A percentile compares a stretch with the other conserved stretches of the same genome.
Conservation (phyloP, 2,888 invertebrate species). For the Tetanocera ferruginea region DNA sequence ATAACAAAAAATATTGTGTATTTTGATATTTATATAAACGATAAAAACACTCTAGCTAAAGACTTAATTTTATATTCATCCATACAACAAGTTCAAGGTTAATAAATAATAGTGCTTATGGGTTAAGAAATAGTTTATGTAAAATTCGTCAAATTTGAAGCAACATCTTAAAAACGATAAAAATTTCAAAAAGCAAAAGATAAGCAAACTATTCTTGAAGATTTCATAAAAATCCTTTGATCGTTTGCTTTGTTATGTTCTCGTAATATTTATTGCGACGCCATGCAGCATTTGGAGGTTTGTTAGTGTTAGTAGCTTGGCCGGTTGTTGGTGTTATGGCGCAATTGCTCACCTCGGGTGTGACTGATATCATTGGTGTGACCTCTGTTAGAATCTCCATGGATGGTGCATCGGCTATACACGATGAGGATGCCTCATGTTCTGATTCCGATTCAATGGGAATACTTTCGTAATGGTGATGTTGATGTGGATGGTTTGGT, state of each 20-base stretch:
- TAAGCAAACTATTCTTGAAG: neutral
- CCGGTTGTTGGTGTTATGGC: constrained; percentile 33
- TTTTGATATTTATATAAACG: no score
- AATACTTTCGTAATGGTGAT: constrained; percentile 45
- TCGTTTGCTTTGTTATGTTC: constrained; percentile 73
- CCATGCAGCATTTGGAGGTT: constrained; percentile 67
- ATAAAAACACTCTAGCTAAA: no score
- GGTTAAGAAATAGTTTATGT: neutral
- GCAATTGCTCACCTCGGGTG: constrained; percentile 64
- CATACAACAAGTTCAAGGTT: constrained; percentile 24
- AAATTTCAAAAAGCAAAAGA: neutral
- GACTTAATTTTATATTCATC: neutral
- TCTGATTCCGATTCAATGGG: constrained; percentile 60
- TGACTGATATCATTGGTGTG: constrained; percentile 51
- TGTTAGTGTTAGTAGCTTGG: constrained; percentile 44
- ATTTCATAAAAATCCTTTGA: constrained; percentile 72
- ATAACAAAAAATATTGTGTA: no score
- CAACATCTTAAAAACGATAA: neutral
- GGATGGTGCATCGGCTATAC: constrained; percentile 53
- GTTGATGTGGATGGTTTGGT: neutral
- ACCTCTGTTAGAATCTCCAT: constrained; percentile 54
- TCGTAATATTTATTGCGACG: constrained; percentile 71
- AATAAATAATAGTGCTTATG: neutral
- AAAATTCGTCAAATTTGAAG: neutral
- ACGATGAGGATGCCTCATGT: constrained; percentile 50